Base-by-base conservation (phyloP, 2,888 invertebrate genomes). In the Agrotis exclamationis region DNA sequence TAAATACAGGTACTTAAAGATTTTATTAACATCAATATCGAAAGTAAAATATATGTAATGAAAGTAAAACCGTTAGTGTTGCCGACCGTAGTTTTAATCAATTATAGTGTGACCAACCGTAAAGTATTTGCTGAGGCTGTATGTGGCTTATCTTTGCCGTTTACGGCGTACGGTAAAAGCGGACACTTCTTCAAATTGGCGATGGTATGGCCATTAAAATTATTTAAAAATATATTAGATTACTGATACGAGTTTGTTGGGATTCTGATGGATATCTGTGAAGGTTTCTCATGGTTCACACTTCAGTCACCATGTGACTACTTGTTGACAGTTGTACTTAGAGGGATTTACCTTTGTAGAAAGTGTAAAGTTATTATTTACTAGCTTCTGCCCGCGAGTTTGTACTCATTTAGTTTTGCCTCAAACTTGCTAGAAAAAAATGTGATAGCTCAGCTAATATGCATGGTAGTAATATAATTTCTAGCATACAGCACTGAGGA, bases 31-130 rank as follows among this genome's bases (percentile, higher is more conserved):
- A 76, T 66, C 56, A 84, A 84, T 77, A 69, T 71, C 67, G 75
- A 79, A 79, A 82, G 80, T 83, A 70, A 68, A 72, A 80, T 71
- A 71, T 73, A 63, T 65, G 24, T 74, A 85, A 70, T 79, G 83
- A 85, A 83, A 85, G 85, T 79, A 74, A 79, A 72, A 73, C 54
- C 50, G 57, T 39, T 22, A 44, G 39, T 70, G 65, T 63, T 72
- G 63, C 45, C 58, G 62, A 48, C 48, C 48, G 54, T 73, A 83
- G 65, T 64, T 76, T 70, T 63, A 79, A 83, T 85, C 83, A 67
- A 82, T 83, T 83, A 72, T 33, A 70, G 72, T 76, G 79, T 76
- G 68, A 71, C 75, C 51, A 45, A 53, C 71, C 50, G 59, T 73
- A 64, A 56, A 78, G 56, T 80, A 83, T 71, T 63, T 57, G 63